Percentiles rank a stretch among this genome's conserved stretches.
Evolutionary conservation across 2,797 vertebrate species (phyloP).

Genomic region (Spinus olivaceus): DNA sequence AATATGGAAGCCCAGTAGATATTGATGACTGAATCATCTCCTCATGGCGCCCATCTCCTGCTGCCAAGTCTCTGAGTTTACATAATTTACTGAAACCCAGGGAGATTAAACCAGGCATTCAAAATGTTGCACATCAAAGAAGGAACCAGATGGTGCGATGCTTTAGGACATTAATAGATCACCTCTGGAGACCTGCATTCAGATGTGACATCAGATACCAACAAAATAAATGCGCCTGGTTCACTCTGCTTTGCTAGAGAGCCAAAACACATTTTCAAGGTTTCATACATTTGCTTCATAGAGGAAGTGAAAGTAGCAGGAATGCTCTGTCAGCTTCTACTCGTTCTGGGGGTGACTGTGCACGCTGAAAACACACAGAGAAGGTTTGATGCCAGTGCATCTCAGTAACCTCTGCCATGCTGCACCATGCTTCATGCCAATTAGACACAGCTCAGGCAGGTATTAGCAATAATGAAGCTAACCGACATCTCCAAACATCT

Average conservation of each 20-base stretch:
- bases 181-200: slow-evolving; percentile 55
- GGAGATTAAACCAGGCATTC: slow-evolving; percentile 50
- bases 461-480: neutral
- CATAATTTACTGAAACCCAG: slow-evolving; percentile 53
- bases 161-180: slow-evolving; percentile 61
- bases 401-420: slow-evolving; percentile 4
- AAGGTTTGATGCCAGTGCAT: neutral
- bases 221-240: neutral
- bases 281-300: neutral
- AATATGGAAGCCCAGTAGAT: slow-evolving; percentile 61
- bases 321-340: neutral
- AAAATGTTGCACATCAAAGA: slow-evolving; percentile 17
- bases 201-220: slow-evolving; percentile 28
- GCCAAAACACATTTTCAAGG: slow-evolving; percentile 13
- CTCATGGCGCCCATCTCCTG: slow-evolving; percentile 46
- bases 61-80: slow-evolving; percentile 35
- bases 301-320: neutral
- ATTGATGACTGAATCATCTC: slow-evolving; percentile 63
- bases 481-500: slow-evolving; percentile 18
- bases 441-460: neutral
- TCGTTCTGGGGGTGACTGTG: neutral
- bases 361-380: neutral
- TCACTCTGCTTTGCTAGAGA: slow-evolving; percentile 2
- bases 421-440: neutral
- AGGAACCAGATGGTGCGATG: slow-evolving; percentile 36